Base-by-base conservation (phyloP, 2,113 vertebrate genomes). In the Pedetes capensis region DNA sequence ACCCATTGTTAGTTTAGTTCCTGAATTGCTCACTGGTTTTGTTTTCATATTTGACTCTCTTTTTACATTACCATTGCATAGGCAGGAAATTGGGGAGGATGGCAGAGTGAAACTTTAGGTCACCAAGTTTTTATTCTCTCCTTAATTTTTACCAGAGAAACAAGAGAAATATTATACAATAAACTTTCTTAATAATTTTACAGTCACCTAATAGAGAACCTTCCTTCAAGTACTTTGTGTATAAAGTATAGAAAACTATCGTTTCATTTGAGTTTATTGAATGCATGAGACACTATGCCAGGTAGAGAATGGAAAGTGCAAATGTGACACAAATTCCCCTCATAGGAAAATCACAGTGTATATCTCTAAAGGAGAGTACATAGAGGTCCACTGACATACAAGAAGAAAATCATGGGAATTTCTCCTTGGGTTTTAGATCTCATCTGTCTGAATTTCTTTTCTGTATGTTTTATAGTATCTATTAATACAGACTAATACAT, bases 391-490 rank as follows among this genome's bases (percentile, higher is more conserved):
- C 32, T 87, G 69, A 89, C 42, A 42, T 75, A 85, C 42, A 92
- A 66, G 87, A 95, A 47, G 66, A 87, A 92, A 87, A 93, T 87
- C 51, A 42, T 34, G 88, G 23, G 63, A 75, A 80, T 91, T 89
- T 91, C 74, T 79, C 75, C 79, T 93, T 59, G 22, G 39, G 49
- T 72, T 92, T 93, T 93, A 49, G 55, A 87, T 57, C 32, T 83
- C 25, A 53, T 94, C 42, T 37, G 83, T 93, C 91, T 34, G 2
- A 81, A 82, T 87, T 76, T 89, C 44, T 95, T 88, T 94, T 95
- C 47, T 90, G 61, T 86, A 29, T 93, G 34, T 82, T 88, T 96
- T 80, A 78, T 74, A 78, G 25, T 44, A 63, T 85, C 27, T 86
- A 87, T 76, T 90, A 88, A 74, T 68, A 82, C 32, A 91, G 25